Conservation (phyloP, 2,113 vertebrate genomes). For the Tupaia tana region DNA sequence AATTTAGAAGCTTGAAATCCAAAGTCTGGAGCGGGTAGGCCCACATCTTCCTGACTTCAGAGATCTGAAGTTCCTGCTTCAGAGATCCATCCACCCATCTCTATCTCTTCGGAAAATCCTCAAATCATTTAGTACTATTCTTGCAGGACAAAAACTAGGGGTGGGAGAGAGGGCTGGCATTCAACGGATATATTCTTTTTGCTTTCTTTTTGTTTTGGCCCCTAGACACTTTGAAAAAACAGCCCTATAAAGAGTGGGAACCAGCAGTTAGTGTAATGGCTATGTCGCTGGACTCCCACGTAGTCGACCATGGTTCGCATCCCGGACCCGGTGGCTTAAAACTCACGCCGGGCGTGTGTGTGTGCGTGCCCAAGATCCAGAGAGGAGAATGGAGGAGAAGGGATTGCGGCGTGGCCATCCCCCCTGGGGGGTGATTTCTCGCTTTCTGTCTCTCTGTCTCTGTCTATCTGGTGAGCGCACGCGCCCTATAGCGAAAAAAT, state of each 20-base stretch:
- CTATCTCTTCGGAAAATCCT: not conserved
- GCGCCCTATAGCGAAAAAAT: too few relatives aligned
- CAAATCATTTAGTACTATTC: not conserved
- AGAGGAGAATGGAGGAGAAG: too few relatives aligned
- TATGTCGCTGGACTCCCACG: too few relatives aligned
- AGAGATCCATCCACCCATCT: not conserved
- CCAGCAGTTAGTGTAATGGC: too few relatives aligned
- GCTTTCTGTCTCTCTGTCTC: too few relatives aligned
- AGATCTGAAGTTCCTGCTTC: not conserved
- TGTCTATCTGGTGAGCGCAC: too few relatives aligned
- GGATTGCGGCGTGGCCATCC: too few relatives aligned
- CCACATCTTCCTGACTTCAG: not conserved
- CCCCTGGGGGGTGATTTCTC: too few relatives aligned
- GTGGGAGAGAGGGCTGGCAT: not conserved
- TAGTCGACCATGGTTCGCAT: too few relatives aligned
- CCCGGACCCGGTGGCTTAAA: too few relatives aligned
- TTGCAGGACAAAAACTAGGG: not conserved
- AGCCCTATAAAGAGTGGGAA: constrained; percentile 42
- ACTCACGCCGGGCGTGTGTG: too few relatives aligned
- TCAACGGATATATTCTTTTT: not conserved
- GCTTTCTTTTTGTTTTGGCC: not conserved
- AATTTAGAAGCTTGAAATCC: not conserved
- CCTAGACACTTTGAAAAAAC: constrained; percentile 55
- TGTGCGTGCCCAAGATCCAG: too few relatives aligned
- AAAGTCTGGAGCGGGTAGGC: not conserved